A percentile compares a stretch with the other conserved stretches of the same genome.
Conservation (phyloP, 2,797 vertebrate species). For the Arnoldichthys spilopterus region DNA sequence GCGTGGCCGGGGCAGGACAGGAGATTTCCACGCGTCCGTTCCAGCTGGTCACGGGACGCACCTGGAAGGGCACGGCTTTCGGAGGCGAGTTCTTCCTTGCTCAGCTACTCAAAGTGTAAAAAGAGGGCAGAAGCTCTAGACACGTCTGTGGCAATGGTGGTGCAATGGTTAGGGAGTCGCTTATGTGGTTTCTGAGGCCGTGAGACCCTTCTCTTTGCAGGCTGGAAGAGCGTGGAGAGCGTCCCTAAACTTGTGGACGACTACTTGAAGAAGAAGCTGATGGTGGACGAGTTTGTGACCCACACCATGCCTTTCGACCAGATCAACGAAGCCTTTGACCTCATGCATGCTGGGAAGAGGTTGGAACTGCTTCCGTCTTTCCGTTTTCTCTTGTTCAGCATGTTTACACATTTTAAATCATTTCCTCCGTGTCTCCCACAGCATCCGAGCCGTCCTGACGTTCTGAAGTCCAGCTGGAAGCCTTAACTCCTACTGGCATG, state of each 20-base stretch:
- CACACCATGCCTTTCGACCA: constrained; percentile 87
- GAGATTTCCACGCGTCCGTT: constrained; percentile 95
- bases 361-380: constrained; percentile 55
- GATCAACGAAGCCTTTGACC: constrained; percentile 92
- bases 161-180: too few species aligned
- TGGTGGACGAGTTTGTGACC: constrained; percentile 95
- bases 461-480: constrained; percentile 66
- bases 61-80: constrained; percentile 95
- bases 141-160: too few species aligned
- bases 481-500: neutral
- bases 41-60: constrained; percentile 93
- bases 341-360: constrained; percentile 92
- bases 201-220: constrained; percentile 72
- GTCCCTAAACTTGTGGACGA: constrained; percentile 92
- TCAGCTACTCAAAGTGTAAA: too few species aligned
- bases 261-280: constrained; percentile 94
- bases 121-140: too few species aligned
- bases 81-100: constrained; percentile 81
- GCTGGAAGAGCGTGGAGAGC: constrained; percentile 94
- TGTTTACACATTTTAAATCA: neutral
- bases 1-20: constrained; percentile 91
- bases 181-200: too few species aligned
- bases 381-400: neutral
- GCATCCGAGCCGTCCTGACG: constrained; percentile 85
- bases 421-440: constrained; percentile 64